Conservation (phyloP, 1,140 invertebrate species). For the Lerema accius region DNA sequence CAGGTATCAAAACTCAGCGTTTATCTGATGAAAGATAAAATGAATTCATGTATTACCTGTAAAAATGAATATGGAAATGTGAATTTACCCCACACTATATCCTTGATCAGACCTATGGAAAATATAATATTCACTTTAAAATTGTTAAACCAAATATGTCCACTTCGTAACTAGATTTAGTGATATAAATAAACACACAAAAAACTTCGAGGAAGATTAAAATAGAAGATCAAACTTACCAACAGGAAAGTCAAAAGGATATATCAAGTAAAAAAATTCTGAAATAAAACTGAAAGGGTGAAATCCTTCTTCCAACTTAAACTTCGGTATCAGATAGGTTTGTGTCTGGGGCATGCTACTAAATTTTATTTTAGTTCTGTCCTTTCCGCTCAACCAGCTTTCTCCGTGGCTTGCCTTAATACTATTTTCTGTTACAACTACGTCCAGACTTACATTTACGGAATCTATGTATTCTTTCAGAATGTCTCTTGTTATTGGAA, state of each 20-base stretch:
- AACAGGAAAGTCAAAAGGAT: constrained; percentile 74
- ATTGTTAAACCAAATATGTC: too few species aligned
- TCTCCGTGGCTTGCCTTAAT: constrained; percentile 58
- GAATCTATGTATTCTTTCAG: constrained; percentile 46
- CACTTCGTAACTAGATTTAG: too few species aligned
- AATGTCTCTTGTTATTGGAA: constrained; percentile 68
- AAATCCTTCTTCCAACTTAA: constrained; percentile 70
- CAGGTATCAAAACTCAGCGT: too few species aligned
- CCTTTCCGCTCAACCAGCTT: constrained; percentile 64
- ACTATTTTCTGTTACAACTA: constrained; percentile 59
- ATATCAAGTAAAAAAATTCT: constrained; percentile 70
- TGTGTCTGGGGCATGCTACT: constrained; percentile 69
- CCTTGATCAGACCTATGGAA: constrained; percentile 71
- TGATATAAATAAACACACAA: constrained; percentile 24
- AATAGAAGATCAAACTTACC: constrained; percentile 54
- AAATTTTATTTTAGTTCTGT: constrained; percentile 75
- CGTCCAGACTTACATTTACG: constrained; percentile 53
- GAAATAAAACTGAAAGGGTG: constrained; percentile 75
- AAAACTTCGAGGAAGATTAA: too few species aligned
- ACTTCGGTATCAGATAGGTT: constrained; percentile 74
- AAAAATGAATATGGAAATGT: constrained; percentile 75
- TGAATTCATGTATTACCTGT: constrained; percentile 57
- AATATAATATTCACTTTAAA: too few species aligned
- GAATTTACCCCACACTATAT: constrained; percentile 69
- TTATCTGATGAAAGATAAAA: constrained; percentile 3